These are phyloP conservation scores for Platycheirus albimanus DNA, from an alignment of 2,888 invertebrate species.

Conservation along the genomic window DNA sequence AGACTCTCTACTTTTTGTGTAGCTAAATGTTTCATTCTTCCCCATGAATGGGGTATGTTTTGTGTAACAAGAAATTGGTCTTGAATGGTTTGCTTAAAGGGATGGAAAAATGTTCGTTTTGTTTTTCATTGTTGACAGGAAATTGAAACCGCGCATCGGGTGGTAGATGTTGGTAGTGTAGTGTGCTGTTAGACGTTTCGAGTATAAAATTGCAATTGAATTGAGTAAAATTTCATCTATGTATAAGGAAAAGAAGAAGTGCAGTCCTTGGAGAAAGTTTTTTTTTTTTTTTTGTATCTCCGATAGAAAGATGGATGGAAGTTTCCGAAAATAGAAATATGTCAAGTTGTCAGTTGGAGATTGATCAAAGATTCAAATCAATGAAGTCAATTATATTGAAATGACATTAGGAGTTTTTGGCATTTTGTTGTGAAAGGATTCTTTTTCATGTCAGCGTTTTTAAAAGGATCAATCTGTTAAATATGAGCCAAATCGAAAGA, in stretches of 20 bases:
- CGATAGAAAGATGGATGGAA: background rate
- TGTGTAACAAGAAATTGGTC: constrained; percentile 37
- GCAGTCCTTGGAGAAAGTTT: background rate
- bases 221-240: background rate
- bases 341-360: background rate
- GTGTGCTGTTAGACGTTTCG: background rate
- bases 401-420: no score
- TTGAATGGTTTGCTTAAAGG: constrained; percentile 24
- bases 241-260: no score
- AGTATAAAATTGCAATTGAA: constrained; percentile 15
- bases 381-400: background rate
- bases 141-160: constrained; percentile 29
- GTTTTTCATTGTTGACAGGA: constrained; percentile 24
- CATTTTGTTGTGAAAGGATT: no score
- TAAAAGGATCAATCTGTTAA: no score
- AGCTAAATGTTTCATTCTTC: constrained; percentile 41
- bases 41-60: constrained; percentile 5
- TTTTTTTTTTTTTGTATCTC: no score
- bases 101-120: constrained; percentile 9
- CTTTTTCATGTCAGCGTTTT: no score
- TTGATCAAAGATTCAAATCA: constrained; percentile 2
- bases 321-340: background rate
- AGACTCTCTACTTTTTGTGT: constrained; percentile 9
- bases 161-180: background rate
- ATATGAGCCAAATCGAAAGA: no score